Percentiles rank a stretch among this genome's conserved stretches.
Conservation (phyloP, 2,888 invertebrate species). For the Elmis aenea region DNA sequence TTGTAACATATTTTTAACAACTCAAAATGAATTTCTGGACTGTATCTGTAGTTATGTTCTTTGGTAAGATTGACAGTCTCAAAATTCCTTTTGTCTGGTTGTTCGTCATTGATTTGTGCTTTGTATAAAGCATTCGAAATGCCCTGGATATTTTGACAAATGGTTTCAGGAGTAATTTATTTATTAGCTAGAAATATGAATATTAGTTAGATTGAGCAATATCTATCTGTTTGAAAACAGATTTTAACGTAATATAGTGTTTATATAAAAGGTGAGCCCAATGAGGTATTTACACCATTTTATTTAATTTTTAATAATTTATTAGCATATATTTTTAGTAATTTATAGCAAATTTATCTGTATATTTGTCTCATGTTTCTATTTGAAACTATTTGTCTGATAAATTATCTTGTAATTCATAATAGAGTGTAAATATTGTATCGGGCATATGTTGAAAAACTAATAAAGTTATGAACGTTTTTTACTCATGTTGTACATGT, state of each 20-base stretch:
- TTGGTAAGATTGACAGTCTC: too few species aligned
- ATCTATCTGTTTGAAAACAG: neutral
- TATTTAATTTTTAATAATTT: neutral
- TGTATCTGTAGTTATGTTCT: too few species aligned
- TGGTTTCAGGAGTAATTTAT: conserved; percentile 28
- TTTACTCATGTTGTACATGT: conserved; percentile 26
- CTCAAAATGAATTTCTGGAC: too few species aligned
- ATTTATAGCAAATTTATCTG: neutral
- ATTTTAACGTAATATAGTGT: neutral
- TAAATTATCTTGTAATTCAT: neutral
- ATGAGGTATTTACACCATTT: neutral
- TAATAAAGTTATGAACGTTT: conserved; percentile 32
- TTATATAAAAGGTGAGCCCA: neutral
- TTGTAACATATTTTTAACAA: too few species aligned
- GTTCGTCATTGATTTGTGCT: too few species aligned
- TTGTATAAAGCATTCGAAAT: too few species aligned
- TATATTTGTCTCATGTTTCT: neutral
- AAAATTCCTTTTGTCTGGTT: too few species aligned
- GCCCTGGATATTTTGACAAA: conserved; percentile 25
- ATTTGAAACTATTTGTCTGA: neutral
- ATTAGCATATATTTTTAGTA: neutral
- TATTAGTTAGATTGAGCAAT: neutral
- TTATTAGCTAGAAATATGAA: conserved; percentile 15
- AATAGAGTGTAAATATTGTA: conserved; percentile 30
- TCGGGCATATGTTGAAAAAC: conserved; percentile 37